Evolutionary conservation across 2,113 vertebrate genomes (phyloP).

Genomic region (Gorsachius goisagi): DNA sequence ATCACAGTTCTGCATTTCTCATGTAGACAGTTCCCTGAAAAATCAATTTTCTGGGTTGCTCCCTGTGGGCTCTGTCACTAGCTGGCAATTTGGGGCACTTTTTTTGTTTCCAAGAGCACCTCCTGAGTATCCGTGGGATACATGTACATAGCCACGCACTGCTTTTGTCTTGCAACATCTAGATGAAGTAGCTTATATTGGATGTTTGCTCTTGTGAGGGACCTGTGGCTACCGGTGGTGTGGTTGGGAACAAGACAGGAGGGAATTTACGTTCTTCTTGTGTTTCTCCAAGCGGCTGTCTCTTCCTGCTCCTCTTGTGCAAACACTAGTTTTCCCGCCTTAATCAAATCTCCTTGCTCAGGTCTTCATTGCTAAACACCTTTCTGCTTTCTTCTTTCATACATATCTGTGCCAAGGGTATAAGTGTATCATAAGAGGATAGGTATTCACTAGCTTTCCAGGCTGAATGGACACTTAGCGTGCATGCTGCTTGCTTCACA

Average conservation of each 20-base stretch:
- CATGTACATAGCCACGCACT: not conserved
- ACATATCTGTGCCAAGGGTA: not conserved
- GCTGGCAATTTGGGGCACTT: not conserved
- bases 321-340: not conserved
- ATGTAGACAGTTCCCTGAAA: not conserved
- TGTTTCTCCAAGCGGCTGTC: not conserved
- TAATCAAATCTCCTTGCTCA: not conserved
- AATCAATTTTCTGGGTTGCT: not conserved
- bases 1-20: not conserved
- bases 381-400: not conserved
- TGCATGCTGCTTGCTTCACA: not conserved
- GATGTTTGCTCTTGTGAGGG: not conserved
- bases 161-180: not conserved
- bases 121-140: not conserved
- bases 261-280: not conserved
- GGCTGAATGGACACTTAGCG: not conserved
- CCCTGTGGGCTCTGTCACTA: not conserved
- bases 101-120: not conserved
- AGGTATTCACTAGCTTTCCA: not conserved
- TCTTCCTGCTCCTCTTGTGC: not conserved
- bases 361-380: not conserved
- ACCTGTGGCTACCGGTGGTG: fast-evolving
- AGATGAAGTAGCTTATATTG: not conserved
- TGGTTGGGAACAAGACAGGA: not conserved
- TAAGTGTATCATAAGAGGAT: not conserved